Percentiles rank a stretch among this genome's conserved stretches.
Conservation (phyloP, 2,113 vertebrate species). For the Polypterus bichir region DNA sequence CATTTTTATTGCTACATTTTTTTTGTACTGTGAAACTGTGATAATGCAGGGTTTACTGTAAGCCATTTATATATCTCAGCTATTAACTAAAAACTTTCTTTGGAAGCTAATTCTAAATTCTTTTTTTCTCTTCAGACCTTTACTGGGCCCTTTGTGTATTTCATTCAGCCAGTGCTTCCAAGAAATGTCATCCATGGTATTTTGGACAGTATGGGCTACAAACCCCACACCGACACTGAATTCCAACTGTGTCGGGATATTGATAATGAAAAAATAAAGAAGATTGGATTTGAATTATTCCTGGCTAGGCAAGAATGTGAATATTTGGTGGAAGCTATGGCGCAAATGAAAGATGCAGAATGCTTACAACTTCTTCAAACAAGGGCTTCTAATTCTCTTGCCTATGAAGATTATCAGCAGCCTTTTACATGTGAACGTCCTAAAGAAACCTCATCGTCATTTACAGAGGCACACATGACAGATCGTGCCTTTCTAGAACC, state of each 20-base stretch:
- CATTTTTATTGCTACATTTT: no score
- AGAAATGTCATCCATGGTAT: constrained; percentile 34
- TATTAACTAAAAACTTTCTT: not conserved
- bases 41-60: no score
- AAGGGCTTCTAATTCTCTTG: constrained; percentile 14
- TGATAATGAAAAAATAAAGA: constrained; percentile 37
- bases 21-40: no score
- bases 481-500: no score
- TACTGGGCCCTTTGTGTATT: constrained; percentile 68
- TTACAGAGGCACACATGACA: no score
- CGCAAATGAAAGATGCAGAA: constrained; percentile 30
- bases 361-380: constrained; percentile 31
- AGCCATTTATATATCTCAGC: no score
- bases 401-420: no score
- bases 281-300: constrained; percentile 65
- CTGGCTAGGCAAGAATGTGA: constrained; percentile 55
- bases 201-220: constrained; percentile 62
- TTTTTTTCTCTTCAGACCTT: constrained; percentile 51
- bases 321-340: constrained; percentile 41
- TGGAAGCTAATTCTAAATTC: constrained; percentile 15
- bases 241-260: constrained; percentile 48
- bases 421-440: no score
- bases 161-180: constrained; percentile 52
- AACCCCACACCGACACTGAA: constrained; percentile 40
- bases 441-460: no score